Evolutionary conservation across 2,113 vertebrate genomes (phyloP), one percentile per base, ranked within the genome.

Genomic region (Urocolius indicus): DNA sequence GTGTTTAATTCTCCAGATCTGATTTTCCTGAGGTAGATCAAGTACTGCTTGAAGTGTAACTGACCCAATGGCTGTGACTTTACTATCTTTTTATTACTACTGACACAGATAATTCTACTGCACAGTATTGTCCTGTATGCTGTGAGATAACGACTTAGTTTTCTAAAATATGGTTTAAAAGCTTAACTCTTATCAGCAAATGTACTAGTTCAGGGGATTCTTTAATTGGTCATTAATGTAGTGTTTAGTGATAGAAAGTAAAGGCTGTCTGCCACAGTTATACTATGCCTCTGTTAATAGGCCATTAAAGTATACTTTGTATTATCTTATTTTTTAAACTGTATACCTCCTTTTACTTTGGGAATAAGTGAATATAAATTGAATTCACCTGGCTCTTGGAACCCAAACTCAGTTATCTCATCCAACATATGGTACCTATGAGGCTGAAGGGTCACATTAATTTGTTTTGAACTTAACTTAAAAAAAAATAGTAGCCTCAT

Each of bases 181-280:
- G 34, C 14, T 52, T 49, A 51, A 36, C 8, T 61, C 18, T 77
- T 77, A 41, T 51, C 41, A 84, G 71, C 51, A 87, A 81, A 92
- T 36, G n/a, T 91, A 27, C 48, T 19, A 32, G 21, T 89, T 92
- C 49, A 68, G 66, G 34, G 58, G 16, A 48, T 84, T 82, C 30
- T 95, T 95, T 94, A 97, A 93, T 67, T 96, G 72, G 77, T 84
- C 83, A 77, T 96, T 96, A 97, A 84, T 65, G 19, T 7, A 62
- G 34, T 77, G n/a, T 26, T 93, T 34, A 67, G 88, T 22, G 29
- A 66, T 52, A 67, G 87, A 93, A 96, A 71, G 62, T 29, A 43
- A 75, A 93, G 67, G 63, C 71, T 94, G 27, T 54, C 23, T 92
- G 78, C 65, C 29, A 22, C 2, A 71, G 67, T 80, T 77, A 72